Evolutionary conservation across 2,797 vertebrate species (phyloP), one percentile per base, ranked within the genome.

Genomic region (Falco peregrinus): DNA sequence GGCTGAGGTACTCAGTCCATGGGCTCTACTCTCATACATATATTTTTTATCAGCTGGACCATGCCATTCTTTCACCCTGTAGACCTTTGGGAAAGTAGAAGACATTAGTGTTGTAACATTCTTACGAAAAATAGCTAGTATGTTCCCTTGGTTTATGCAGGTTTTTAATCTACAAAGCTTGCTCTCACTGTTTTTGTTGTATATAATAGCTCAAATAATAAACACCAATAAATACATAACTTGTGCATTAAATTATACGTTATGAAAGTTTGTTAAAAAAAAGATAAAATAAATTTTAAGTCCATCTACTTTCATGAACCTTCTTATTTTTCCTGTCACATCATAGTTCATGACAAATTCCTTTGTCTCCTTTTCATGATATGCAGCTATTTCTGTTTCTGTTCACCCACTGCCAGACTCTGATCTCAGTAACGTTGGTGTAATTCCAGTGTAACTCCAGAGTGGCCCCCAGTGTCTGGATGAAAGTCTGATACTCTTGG

Each of bases 381-480:
- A 84, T 20, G 53, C 39, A 68, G 75, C 75, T 96, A 96, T 93
- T 96, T 93, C 89, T 93, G 75, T 80, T 64, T 80, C 85, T 89
- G 87, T 67, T 90, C 90, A 53, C 79, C 82, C 90, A 51, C 50
- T 90, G 96, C 95, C 95, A 97, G 95, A 95, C 60, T 96, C 93
- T 96, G 95, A 95, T 92, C 95, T 95, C 94, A 94, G 89, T 69
- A 90, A 92, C 67, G 47, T 75, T 93, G 95, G 84, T 96, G 73
- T 37, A 69, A 78, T 94, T 94, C 87, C 92, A 95, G 87, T 61
- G 88, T 83, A 97, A 94, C 83, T 95, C 89, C 91, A 96, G 93
- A 95, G 89, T 96, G 94, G 89, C 90, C 86, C 64, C 95, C 94
- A 92, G 90, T 90, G 95, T 94, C 90, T 96, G 94, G 89, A 95